These are phyloP conservation scores for Platycercus adscitus DNA, from an alignment of 2,113 vertebrate genomes.

Conservation along the genomic window DNA sequence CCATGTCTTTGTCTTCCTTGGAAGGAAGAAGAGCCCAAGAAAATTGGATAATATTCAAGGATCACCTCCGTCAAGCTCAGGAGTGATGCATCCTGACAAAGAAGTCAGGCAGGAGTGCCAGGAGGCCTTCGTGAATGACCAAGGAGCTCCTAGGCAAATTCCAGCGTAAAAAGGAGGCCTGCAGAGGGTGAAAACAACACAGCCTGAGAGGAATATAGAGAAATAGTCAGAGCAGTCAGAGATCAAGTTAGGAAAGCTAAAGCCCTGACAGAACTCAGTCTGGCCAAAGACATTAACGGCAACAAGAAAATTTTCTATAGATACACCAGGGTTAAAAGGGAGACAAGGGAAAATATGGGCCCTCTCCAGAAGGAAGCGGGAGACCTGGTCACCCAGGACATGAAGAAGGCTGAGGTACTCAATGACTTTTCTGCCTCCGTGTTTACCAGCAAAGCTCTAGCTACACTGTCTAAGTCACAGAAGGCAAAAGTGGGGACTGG, in stretches of 20 bases:
- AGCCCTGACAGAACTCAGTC: background rate
- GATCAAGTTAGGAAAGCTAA: background rate
- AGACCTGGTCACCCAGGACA: background rate
- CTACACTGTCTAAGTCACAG: background rate
- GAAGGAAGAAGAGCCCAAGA: background rate
- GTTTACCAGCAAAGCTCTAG: background rate
- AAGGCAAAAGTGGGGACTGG: background rate
- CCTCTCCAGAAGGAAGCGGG: background rate
- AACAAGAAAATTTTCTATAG: background rate
- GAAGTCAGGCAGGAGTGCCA: background rate
- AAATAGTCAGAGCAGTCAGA: background rate
- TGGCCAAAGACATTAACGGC: background rate
- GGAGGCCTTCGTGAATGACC: background rate
- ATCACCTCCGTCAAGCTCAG: background rate
- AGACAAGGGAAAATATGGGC: background rate
- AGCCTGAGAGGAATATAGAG: background rate
- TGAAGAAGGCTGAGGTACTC: background rate
- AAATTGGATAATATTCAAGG: background rate
- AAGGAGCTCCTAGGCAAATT: background rate
- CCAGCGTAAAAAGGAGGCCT: background rate
- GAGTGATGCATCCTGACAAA: background rate
- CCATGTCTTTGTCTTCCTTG: background rate
- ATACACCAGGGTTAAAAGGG: background rate
- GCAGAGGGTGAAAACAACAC: background rate
- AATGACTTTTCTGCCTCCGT: background rate